Evolutionary conservation across 2,113 vertebrate species (phyloP).

Genomic region (Megaceryle maxima): DNA sequence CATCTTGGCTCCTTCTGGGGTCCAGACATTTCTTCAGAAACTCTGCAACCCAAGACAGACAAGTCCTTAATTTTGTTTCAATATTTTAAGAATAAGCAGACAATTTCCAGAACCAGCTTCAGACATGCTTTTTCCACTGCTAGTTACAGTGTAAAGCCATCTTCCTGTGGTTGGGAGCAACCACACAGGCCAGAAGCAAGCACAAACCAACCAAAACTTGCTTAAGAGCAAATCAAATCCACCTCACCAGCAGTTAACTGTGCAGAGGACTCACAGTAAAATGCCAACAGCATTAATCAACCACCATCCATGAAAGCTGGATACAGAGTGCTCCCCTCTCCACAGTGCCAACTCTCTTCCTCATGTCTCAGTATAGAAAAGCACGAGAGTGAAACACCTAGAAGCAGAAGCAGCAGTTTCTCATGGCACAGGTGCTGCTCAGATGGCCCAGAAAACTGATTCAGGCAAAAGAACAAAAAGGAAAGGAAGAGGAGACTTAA

Average conservation of each 20-base stretch:
- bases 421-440: background rate
- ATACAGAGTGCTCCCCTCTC: background rate
- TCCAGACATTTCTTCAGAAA: background rate
- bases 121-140: background rate
- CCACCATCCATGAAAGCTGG: background rate
- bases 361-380: background rate
- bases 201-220: background rate
- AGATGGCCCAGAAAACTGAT: background rate
- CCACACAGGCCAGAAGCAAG: background rate
- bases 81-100: background rate
- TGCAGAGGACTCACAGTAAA: background rate
- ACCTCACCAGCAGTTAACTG: background rate
- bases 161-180: background rate
- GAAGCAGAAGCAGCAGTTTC: background rate
- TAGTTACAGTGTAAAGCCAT: background rate
- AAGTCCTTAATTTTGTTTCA: background rate
- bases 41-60: background rate
- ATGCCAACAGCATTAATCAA: accelerated
- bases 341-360: background rate
- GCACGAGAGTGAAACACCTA: background rate
- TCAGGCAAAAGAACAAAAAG: background rate
- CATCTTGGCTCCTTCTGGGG: background rate
- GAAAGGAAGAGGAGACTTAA: background rate
- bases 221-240: background rate
- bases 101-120: background rate